phyloP scores from a whole-genome alignment of 2,797 vertebrate species.

The Smutsia temminckii region DNA sequence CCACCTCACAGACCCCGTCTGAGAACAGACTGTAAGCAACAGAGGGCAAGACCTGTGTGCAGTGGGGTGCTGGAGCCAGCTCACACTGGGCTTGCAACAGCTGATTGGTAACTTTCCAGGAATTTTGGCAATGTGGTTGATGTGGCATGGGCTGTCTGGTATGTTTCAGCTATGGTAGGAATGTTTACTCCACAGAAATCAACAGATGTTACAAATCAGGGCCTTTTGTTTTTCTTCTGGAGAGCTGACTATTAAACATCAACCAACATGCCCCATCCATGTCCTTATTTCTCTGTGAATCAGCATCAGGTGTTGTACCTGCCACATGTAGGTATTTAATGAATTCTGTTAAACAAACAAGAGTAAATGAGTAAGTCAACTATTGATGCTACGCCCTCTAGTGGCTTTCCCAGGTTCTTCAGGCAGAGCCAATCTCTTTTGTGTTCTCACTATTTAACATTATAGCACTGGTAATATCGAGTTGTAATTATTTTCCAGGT shows the following conservation, averaged over 20 bases:
- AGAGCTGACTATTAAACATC: not conserved
- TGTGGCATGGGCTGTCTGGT: not conserved
- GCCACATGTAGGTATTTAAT: not conserved
- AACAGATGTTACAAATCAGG: not conserved
- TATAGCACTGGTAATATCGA: not conserved
- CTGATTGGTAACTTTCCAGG: not conserved
- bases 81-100: not conserved
- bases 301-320: not conserved
- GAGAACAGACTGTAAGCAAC: not conserved
- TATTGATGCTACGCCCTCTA: not conserved
- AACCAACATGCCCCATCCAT: not conserved
- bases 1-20: not conserved
- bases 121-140: not conserved
- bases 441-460: not conserved
- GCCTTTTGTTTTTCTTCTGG: not conserved
- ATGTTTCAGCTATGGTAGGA: not conserved
- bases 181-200: not conserved
- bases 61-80: not conserved
- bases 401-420: not conserved
- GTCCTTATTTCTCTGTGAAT: not conserved
- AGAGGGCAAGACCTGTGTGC: not conserved
- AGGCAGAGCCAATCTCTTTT: not conserved
- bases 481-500: not conserved
- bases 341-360: slow-evolving; percentile 15
- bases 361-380: not conserved